A percentile compares a stretch with the other conserved stretches of the same genome.
phyloP scores from a whole-genome alignment of 2,888 invertebrate genomes.

The Idaea straminata region DNA sequence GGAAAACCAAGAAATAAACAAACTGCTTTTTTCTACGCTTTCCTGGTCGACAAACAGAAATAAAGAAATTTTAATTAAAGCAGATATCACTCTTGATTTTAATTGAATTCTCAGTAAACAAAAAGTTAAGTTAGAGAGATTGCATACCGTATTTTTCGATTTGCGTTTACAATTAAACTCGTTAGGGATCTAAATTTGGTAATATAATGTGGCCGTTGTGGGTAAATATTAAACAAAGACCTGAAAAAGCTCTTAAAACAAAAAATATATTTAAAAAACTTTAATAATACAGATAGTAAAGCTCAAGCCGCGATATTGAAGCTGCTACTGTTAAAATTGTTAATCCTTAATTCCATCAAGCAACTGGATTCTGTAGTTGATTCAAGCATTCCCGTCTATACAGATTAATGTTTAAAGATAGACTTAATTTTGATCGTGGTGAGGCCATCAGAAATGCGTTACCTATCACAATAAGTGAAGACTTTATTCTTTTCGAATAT shows the following conservation, averaged over 20 bases:
- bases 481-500: not conserved
- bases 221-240: no score
- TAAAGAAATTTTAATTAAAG: constrained; percentile 41
- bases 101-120: constrained; percentile 34
- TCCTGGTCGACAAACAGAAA: constrained; percentile 24
- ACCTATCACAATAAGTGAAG: not conserved
- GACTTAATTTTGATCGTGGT: no score
- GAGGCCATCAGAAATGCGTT: no score
- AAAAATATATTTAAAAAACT: no score
- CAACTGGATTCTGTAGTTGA: no score
- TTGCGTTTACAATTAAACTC: not conserved
- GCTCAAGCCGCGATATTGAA: no score
- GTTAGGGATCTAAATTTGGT: not conserved
- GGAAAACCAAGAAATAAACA: constrained; percentile 30
- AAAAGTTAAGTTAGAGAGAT: constrained; percentile 13
- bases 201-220: not conserved
- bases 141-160: not conserved
- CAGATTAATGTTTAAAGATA: no score
- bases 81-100: constrained; percentile 38
- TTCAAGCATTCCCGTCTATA: no score
- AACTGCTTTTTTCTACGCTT: constrained; percentile 34
- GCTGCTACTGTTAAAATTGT: no score
- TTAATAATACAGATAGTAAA: no score
- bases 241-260: no score
- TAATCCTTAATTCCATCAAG: no score